Percentiles rank a stretch among this genome's conserved stretches.
phyloP scores from a whole-genome alignment of 2,888 invertebrate species.

The Caenorhabditis wallacei region DNA sequence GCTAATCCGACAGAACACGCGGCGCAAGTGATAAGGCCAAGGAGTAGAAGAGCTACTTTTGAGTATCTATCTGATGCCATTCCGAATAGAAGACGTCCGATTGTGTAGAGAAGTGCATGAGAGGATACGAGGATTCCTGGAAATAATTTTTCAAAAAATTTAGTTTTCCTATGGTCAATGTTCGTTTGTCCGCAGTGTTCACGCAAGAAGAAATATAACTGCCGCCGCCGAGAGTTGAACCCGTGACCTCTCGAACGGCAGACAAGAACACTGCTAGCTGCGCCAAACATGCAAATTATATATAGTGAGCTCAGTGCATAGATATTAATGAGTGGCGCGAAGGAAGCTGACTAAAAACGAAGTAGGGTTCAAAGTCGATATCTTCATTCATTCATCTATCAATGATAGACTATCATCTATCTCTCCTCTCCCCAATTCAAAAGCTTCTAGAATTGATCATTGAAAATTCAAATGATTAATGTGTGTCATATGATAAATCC shows the following conservation, averaged over 20 bases:
- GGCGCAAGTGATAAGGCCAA: constrained; percentile 59
- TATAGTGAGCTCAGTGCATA: no score
- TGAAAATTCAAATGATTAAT: constrained; percentile 13
- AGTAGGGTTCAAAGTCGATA: constrained; percentile 5
- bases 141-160: no score
- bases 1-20: constrained; percentile 48
- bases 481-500: constrained; percentile 22
- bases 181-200: no score
- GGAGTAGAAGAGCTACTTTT: constrained; percentile 59
- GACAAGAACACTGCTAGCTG: no score
- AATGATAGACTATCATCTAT: not conserved
- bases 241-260: no score
- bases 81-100: constrained; percentile 70
- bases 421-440: not conserved
- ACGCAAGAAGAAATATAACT: no score
- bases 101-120: constrained; percentile 71
- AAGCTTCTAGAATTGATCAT: constrained; percentile 25
- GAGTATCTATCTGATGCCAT: constrained; percentile 68
- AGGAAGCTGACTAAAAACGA: no score
- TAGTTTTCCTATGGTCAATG: no score
- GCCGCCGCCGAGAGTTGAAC: no score
- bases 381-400: no score
- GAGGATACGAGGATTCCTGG: constrained; percentile 71
- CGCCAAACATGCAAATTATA: no score
- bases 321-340: no score